phyloP scores from a whole-genome alignment of 2,888 invertebrate species.

The Oscheius sp. region DNA sequence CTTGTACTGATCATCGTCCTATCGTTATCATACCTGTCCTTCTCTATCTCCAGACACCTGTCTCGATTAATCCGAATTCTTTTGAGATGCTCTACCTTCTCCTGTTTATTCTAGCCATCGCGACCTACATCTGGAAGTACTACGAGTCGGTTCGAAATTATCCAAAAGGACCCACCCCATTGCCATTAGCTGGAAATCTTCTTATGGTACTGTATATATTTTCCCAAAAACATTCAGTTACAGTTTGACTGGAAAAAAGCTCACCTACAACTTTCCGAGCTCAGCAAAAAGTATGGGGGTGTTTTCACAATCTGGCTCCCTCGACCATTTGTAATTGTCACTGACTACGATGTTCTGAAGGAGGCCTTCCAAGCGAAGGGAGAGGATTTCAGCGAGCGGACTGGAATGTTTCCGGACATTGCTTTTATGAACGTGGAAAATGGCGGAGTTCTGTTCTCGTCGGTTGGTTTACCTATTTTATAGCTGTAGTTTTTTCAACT shows the following conservation, averaged over 20 bases:
- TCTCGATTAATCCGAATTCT: too few species aligned
- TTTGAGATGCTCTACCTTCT: background rate
- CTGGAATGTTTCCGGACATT: conserved; percentile 37
- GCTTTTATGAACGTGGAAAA: conserved; percentile 28
- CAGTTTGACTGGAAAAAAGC: conserved; percentile 38
- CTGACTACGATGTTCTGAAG: conserved; percentile 49
- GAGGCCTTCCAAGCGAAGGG: conserved; percentile 44
- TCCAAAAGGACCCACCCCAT: conserved; percentile 51
- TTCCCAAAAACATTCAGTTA: background rate
- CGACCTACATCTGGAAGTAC: conserved; percentile 38
- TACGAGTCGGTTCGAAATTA: conserved; percentile 47
- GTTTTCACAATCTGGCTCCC: conserved; percentile 59
- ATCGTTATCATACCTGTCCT: too few species aligned
- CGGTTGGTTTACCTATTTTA: background rate
- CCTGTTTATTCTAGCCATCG: background rate
- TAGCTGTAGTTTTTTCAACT: background rate
- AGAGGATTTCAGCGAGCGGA: conserved; percentile 38
- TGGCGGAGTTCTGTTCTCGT: conserved; percentile 34
- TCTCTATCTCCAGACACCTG: too few species aligned
- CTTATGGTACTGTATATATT: background rate
- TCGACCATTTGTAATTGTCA: conserved; percentile 45
- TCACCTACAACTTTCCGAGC: conserved; percentile 39
- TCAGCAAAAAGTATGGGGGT: conserved; percentile 56
- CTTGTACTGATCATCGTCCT: too few species aligned
- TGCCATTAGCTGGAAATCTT: conserved; percentile 46